Percentiles rank a stretch among this genome's conserved stretches.
Evolutionary conservation across 2,888 invertebrate species (phyloP).

Genomic region (Cephalotes varians): DNA sequence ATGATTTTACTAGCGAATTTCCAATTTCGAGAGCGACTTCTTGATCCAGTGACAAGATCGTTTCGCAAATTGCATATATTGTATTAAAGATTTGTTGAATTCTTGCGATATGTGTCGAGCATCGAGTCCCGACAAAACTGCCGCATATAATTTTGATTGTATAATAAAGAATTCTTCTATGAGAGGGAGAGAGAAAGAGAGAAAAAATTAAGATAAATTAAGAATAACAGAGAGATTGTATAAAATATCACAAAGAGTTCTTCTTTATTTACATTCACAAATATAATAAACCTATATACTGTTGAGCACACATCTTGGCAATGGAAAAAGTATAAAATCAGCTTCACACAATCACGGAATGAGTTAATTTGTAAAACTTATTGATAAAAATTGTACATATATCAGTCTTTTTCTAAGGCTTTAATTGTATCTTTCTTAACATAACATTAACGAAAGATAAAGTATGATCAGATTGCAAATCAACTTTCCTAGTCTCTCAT

Average conservation of each 20-base stretch:
- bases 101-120: not conserved
- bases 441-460: slow-evolving; percentile 39
- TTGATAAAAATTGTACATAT: slow-evolving; percentile 46
- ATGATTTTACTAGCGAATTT: slow-evolving; percentile 78
- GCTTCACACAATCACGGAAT: not conserved
- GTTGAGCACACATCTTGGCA: slow-evolving; percentile 22
- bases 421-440: slow-evolving; percentile 23
- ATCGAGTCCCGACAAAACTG: slow-evolving; percentile 20
- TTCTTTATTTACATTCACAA: slow-evolving; percentile 59
- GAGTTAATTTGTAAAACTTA: slow-evolving; percentile 26
- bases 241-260: slow-evolving; percentile 49
- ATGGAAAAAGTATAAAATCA: slow-evolving; percentile 6
- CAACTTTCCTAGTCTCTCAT: slow-evolving; percentile 11
- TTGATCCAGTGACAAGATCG: slow-evolving; percentile 37
- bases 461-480: slow-evolving; percentile 8
- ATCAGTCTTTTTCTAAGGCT: slow-evolving; percentile 62
- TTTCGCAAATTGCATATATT: slow-evolving; percentile 15
- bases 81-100: slow-evolving; percentile 34
- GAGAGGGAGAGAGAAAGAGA: not conserved
- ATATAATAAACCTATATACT: not conserved
- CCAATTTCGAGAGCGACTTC: slow-evolving; percentile 12
- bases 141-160: slow-evolving; percentile 32
- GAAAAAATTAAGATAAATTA: slow-evolving; percentile 44
- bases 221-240: slow-evolving; percentile 43
- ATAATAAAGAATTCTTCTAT: slow-evolving; percentile 47